phyloP scores from a whole-genome alignment of 1,140 invertebrate genomes.

The Drosophila pseudoobscura region DNA sequence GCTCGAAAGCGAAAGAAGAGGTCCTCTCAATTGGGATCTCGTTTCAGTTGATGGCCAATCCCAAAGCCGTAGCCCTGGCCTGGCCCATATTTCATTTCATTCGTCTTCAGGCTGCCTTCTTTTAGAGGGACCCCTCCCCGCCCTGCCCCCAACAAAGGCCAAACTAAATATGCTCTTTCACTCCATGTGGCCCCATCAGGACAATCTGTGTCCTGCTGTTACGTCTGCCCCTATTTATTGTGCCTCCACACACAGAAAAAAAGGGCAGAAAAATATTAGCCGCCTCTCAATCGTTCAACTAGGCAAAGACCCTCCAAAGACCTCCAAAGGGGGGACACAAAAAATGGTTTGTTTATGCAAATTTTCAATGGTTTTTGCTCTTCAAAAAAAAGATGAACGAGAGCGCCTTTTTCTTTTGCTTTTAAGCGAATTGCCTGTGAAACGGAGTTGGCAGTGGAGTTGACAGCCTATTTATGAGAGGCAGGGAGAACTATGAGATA shows the following conservation, averaged over 20 bases:
- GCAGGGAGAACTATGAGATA: too few species aligned
- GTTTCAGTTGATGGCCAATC: slow-evolving; percentile 35
- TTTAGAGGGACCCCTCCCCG: too few species aligned
- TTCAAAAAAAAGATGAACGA: slow-evolving; percentile 25
- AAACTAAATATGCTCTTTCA: slow-evolving; percentile 40
- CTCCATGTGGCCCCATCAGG: slow-evolving; percentile 44
- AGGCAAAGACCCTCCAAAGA: slow-evolving; percentile 4
- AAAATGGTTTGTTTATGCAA: slow-evolving; percentile 61
- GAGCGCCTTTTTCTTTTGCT: neutral
- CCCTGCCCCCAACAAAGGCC: slow-evolving; percentile 19
- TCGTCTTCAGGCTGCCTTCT: slow-evolving; percentile 10
- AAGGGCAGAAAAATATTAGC: slow-evolving; percentile 53
- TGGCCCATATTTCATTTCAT: slow-evolving; percentile 40
- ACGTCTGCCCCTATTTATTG: slow-evolving; percentile 34
- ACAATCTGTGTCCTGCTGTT: slow-evolving; percentile 39
- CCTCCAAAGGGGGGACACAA: slow-evolving; percentile 23
- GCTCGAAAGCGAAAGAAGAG: neutral
- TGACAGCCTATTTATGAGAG: slow-evolving; percentile 28
- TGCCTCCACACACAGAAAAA: slow-evolving; percentile 29
- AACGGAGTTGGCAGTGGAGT: slow-evolving; percentile 25
- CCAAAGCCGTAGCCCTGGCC: slow-evolving; percentile 1
- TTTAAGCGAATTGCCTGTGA: slow-evolving; percentile 36
- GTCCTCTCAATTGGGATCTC: slow-evolving; percentile 26
- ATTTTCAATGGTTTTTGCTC: slow-evolving; percentile 45
- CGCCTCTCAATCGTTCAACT: slow-evolving; percentile 47